Conservation (phyloP, 1,140 invertebrate genomes). For the Trinorchestia longiramus region DNA sequence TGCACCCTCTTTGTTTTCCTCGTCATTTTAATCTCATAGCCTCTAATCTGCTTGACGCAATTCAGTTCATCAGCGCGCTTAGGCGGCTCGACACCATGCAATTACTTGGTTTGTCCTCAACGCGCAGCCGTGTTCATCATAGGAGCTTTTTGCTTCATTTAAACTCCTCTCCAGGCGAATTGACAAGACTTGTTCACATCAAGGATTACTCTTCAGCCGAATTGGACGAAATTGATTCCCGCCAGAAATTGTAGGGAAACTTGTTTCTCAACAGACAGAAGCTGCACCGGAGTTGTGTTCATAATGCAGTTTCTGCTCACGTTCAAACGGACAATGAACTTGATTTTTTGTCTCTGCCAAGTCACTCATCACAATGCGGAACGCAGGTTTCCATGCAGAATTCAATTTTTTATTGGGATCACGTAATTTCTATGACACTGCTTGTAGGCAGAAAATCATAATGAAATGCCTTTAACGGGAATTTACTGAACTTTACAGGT, state of each 20-base stretch:
- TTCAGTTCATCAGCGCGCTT: not conserved
- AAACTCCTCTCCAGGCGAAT: not conserved
- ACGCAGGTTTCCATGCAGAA: no score
- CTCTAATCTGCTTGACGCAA: not conserved
- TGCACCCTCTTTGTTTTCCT: not conserved
- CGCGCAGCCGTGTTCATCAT: not conserved
- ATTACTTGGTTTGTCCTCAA: not conserved
- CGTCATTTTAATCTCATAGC: not conserved
- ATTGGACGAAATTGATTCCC: not conserved
- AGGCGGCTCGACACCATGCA: not conserved
- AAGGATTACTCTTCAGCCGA: not conserved
- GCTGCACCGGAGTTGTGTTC: no score
- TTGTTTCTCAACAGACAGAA: not conserved
- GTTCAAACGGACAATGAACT: no score
- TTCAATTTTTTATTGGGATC: no score
- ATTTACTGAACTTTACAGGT: no score
- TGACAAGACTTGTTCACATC: not conserved
- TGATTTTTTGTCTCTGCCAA: not conserved
- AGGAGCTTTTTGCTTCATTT: not conserved
- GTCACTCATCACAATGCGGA: not conserved
- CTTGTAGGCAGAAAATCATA: not conserved
- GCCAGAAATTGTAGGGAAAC: not conserved
- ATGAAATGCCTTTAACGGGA: no score
- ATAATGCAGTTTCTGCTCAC: no score
- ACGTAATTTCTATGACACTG: not conserved